Conservation (phyloP, 2,888 invertebrate species). For the Phoronis australis region DNA sequence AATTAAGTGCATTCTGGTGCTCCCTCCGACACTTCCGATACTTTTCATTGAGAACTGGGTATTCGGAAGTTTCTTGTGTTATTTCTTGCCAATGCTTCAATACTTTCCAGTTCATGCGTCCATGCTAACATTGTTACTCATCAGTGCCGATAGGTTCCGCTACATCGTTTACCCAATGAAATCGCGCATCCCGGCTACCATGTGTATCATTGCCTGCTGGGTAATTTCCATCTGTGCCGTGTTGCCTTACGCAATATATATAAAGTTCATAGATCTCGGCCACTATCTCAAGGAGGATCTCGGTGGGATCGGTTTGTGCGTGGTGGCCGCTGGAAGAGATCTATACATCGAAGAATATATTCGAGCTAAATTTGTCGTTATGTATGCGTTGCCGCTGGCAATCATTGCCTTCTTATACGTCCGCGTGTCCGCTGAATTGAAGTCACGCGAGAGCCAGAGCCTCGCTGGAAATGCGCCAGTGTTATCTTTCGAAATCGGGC, state of each 20-base stretch:
- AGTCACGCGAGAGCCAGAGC: constrained; percentile 22
- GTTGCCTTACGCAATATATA: constrained; percentile 69
- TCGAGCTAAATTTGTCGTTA: constrained; percentile 45
- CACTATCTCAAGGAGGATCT: constrained; percentile 54
- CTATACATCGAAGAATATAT: constrained; percentile 44
- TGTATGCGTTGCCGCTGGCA: constrained; percentile 60
- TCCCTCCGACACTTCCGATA: constrained; percentile 66
- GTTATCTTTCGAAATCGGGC: constrained; percentile 9
- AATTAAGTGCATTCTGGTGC: constrained; percentile 63
- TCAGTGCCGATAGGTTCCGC: constrained; percentile 66
- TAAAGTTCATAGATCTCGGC: constrained; percentile 66
- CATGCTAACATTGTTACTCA: constrained; percentile 65
- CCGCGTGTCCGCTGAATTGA: constrained; percentile 62
- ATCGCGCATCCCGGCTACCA: constrained; percentile 62
- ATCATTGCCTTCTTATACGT: constrained; percentile 64
- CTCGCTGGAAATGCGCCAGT: constrained; percentile 1
- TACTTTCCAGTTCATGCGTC: constrained; percentile 68
- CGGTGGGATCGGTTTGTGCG: constrained; percentile 42
- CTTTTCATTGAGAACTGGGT: constrained; percentile 70
- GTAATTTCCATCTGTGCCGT: constrained; percentile 67
- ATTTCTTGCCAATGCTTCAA: constrained; percentile 69
- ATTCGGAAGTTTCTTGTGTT: constrained; percentile 67
- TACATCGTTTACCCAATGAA: constrained; percentile 63
- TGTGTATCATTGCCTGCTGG: constrained; percentile 68
- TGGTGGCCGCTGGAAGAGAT: constrained; percentile 31